Percentiles rank a stretch among this genome's conserved stretches.
Conservation (phyloP, 2,888 invertebrate genomes). For the Nephrotoma appendiculata region DNA sequence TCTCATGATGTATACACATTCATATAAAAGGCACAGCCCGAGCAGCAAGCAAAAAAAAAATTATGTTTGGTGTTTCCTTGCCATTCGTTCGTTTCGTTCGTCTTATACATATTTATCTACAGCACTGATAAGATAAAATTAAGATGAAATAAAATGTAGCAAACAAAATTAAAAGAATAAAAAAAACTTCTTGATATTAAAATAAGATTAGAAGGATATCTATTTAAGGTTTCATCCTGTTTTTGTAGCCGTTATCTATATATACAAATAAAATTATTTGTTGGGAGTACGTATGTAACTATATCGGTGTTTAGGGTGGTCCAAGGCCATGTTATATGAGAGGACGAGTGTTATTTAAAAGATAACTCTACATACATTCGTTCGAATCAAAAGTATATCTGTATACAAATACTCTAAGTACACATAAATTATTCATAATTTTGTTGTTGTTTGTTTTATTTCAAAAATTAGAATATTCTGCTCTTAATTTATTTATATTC, state of each 20-base stretch:
- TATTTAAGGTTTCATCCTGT: background rate
- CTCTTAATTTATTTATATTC: background rate
- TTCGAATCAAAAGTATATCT: background rate
- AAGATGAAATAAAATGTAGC: background rate
- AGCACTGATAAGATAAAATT: background rate
- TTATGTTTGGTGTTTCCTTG: background rate
- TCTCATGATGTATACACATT: background rate
- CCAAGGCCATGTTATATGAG: background rate
- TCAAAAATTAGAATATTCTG: background rate
- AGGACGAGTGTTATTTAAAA: background rate
- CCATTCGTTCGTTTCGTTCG: background rate
- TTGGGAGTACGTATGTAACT: background rate
- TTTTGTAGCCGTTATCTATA: background rate
- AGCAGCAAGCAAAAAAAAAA: background rate
- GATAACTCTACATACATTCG: background rate
- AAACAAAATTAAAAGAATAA: background rate
- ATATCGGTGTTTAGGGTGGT: background rate
- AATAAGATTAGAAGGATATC: background rate
- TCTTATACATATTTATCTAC: background rate
- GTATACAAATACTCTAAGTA: background rate
- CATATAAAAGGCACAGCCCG: background rate
- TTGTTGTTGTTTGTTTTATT: background rate
- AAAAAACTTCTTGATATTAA: background rate
- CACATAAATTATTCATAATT: background rate
- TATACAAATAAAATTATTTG: background rate